phyloP scores from a whole-genome alignment of 1,140 invertebrate species.

The Cotesia glomerata region DNA sequence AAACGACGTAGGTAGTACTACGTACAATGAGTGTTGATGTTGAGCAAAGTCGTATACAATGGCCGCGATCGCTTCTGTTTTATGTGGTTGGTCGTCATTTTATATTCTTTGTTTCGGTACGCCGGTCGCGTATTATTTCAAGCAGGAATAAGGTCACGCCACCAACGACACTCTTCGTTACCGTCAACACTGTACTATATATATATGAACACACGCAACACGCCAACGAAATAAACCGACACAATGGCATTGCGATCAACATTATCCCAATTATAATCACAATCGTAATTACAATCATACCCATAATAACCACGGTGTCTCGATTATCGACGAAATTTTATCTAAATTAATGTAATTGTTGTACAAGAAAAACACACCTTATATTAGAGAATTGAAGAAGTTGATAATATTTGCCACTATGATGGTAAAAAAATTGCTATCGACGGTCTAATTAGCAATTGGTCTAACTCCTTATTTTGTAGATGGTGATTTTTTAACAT shows the following conservation, averaged over 20 bases:
- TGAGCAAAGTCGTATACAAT: slow-evolving; percentile 6
- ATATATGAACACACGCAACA: not conserved
- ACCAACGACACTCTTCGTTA: slow-evolving; percentile 15
- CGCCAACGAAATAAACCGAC: slow-evolving; percentile 10
- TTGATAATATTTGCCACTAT: too few species aligned
- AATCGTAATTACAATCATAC: not conserved
- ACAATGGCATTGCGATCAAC: slow-evolving; percentile 12
- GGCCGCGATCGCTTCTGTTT: slow-evolving; percentile 11
- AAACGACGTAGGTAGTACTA: slow-evolving; percentile 23
- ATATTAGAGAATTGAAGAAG: too few species aligned
- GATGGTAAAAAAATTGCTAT: too few species aligned
- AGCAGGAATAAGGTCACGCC: slow-evolving; percentile 30
- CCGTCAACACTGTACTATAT: not conserved
- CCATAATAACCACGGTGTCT: not conserved
- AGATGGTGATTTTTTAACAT: too few species aligned
- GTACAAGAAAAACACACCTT: too few species aligned
- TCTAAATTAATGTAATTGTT: too few species aligned
- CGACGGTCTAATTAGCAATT: too few species aligned
- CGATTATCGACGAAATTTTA: too few species aligned
- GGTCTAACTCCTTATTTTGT: too few species aligned
- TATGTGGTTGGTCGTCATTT: slow-evolving; percentile 16
- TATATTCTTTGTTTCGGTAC: slow-evolving; percentile 24
- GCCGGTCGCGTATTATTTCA: slow-evolving; percentile 29
- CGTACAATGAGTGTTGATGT: not conserved
- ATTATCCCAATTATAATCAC: not conserved